These are phyloP conservation scores for Cerastis rubricosa DNA, from an alignment of 2,888 invertebrate genomes.

Conservation along the genomic window DNA sequence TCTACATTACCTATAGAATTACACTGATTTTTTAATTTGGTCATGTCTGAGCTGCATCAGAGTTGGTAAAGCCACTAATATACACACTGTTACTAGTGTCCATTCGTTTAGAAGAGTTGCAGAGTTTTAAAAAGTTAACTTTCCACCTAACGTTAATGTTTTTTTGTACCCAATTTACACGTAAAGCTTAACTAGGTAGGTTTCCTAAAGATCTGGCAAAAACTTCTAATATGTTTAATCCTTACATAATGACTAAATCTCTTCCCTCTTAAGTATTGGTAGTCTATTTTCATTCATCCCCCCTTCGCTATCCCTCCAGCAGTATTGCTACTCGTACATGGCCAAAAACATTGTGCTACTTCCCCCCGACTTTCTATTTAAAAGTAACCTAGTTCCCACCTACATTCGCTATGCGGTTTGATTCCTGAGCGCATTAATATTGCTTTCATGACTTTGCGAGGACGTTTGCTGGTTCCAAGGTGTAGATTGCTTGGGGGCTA, in stretches of 20 bases:
- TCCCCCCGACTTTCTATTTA: conserved; percentile 30
- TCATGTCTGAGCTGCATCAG: not conserved
- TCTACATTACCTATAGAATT: not conserved
- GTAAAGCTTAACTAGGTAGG: not conserved
- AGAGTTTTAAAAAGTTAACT: not conserved
- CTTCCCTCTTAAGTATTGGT: not conserved
- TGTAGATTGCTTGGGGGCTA: conserved; percentile 7
- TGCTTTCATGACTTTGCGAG: conserved; percentile 33
- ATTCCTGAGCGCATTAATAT: conserved; percentile 41
- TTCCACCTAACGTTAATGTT: not conserved
- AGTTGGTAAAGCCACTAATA: not conserved
- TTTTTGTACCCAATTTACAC: not conserved
- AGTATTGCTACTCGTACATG: not conserved
- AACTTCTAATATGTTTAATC: too few species aligned
- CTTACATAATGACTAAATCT: not conserved
- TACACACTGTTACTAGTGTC: not conserved
- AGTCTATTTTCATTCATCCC: conserved; percentile 17
- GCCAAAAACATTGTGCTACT: conserved; percentile 17
- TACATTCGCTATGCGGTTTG: conserved; percentile 58
- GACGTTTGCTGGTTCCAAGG: conserved; percentile 14
- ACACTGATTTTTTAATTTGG: not conserved
- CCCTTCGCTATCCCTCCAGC: not conserved
- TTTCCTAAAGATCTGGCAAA: too few species aligned
- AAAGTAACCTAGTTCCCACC: conserved; percentile 40
- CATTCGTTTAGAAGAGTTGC: not conserved